Conservation (phyloP, 2,113 vertebrate genomes). For the Amblyopsis rosae region DNA sequence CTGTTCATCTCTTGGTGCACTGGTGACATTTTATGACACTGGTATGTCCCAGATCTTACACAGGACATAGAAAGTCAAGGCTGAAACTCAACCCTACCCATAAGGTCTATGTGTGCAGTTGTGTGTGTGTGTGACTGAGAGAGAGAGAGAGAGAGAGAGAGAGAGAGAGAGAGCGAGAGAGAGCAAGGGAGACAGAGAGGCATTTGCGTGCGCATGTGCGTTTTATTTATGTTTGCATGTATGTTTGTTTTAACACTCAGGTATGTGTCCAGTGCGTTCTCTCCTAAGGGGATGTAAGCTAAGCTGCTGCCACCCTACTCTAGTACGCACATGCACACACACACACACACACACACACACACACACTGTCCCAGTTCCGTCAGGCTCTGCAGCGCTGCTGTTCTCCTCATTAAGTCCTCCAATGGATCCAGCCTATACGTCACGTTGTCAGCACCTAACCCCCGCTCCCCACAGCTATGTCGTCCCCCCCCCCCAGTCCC, state of each 20-base stretch:
- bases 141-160: too few species aligned
- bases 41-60: slow-evolving; percentile 8
- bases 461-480: slow-evolving; percentile 24
- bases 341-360: slow-evolving; percentile 5
- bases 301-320: slow-evolving; percentile 1
- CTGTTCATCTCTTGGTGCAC: slow-evolving; percentile 18
- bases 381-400: slow-evolving; percentile 37
- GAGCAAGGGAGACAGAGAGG: background rate
- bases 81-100: slow-evolving; percentile 17
- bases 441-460: slow-evolving; percentile 58
- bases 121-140: background rate
- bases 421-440: slow-evolving; percentile 46
- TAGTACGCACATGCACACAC: background rate
- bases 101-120: background rate
- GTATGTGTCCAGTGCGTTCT: slow-evolving; percentile 22
- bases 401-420: slow-evolving; percentile 56
- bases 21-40: slow-evolving; percentile 37
- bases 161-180: too few species aligned
- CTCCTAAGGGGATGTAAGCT: slow-evolving; percentile 27
- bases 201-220: background rate
- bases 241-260: slow-evolving; percentile 20
- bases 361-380: background rate
- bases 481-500: slow-evolving; percentile 39
- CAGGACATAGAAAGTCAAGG: slow-evolving; percentile 22
- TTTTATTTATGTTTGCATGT: background rate